phyloP scores from a whole-genome alignment of 2,888 invertebrate species.

The Cantharis lateralis region DNA sequence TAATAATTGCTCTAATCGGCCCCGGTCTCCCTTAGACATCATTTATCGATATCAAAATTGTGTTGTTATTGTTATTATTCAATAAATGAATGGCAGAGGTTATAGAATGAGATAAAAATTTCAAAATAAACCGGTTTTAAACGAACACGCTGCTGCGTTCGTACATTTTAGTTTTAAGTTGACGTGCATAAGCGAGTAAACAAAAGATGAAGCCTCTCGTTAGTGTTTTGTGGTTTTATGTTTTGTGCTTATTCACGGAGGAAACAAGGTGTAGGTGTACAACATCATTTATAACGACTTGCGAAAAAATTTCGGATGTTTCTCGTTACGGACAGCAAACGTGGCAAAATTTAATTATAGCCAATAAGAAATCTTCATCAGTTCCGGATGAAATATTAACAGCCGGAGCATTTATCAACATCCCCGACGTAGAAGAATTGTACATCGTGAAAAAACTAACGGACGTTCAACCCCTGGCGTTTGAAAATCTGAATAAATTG shows the following conservation, averaged over 20 bases:
- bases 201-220: neutral
- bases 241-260: neutral
- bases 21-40: neutral
- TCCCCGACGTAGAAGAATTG: conserved; percentile 25
- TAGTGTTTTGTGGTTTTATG: neutral
- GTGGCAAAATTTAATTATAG: conserved; percentile 28
- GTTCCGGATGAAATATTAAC: conserved; percentile 15
- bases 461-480: conserved; percentile 18
- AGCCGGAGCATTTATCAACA: conserved; percentile 10
- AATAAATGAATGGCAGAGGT: neutral
- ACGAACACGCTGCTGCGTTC: neutral
- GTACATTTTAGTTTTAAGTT: neutral
- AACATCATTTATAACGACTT: conserved; percentile 26
- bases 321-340: conserved; percentile 13
- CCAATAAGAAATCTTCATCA: conserved; percentile 3
- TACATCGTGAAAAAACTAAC: conserved; percentile 21
- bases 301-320: conserved; percentile 29
- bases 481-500: conserved; percentile 19
- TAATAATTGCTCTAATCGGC: neutral
- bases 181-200: neutral
- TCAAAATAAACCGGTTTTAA: neutral
- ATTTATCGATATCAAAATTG: neutral
- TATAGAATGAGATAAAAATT: neutral
- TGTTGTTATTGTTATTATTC: neutral
- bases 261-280: conserved; percentile 11